Conservation (phyloP, 2,888 invertebrate genomes). For the Anthophora plumipes region DNA sequence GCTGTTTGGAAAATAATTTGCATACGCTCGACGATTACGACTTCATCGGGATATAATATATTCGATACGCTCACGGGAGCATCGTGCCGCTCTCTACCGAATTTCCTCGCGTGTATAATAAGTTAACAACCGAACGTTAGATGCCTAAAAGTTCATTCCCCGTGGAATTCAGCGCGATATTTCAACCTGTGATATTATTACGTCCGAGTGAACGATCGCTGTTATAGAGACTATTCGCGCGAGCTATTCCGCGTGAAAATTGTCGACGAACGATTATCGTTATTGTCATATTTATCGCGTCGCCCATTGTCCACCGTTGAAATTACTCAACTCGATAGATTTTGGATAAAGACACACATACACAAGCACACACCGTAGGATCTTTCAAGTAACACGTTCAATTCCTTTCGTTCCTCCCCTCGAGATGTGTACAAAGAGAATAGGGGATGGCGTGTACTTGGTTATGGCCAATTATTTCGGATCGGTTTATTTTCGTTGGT, state of each 20-base stretch:
- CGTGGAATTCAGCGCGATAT: conserved; percentile 14
- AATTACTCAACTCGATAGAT: not conserved
- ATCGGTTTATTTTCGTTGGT: conserved; percentile 35
- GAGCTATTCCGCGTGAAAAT: conserved; percentile 9
- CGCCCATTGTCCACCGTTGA: conserved; percentile 9
- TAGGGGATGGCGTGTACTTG: not conserved
- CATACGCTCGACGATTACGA: conserved; percentile 72
- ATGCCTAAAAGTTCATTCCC: conserved; percentile 43
- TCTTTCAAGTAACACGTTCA: not conserved
- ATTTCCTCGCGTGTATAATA: conserved; percentile 18
- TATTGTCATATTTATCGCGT: not conserved
- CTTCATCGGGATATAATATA: conserved; percentile 69
- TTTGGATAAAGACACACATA: no score
- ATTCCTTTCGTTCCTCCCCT: not conserved
- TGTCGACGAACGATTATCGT: conserved; percentile 2
- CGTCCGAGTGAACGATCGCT: no score
- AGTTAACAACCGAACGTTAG: conserved; percentile 2
- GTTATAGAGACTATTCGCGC: no score
- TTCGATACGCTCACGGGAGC: conserved; percentile 36
- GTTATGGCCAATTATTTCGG: conserved; percentile 16
- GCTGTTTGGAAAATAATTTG: conserved; percentile 69
- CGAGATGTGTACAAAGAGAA: no score
- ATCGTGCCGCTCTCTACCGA: not conserved
- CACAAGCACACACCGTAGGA: not conserved
- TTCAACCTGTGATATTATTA: no score